Conservation (phyloP, 2,797 vertebrate species). For the Acomys russatus region DNA sequence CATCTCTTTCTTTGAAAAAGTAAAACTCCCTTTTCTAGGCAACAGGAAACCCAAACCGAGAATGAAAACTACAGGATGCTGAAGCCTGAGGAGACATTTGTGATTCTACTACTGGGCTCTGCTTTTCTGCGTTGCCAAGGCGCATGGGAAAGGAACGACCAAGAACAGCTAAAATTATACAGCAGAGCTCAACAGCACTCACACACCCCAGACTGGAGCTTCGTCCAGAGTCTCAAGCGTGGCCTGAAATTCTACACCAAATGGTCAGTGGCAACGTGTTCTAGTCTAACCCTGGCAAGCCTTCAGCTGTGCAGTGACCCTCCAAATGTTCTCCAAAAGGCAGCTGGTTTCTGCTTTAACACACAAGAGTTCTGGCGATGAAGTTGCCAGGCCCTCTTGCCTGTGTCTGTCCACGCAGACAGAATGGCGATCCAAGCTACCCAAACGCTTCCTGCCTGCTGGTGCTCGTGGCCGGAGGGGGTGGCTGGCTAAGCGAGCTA, state of each 20-base stretch:
- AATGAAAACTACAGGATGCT: constrained; percentile 5
- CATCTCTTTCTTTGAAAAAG: constrained; percentile 40
- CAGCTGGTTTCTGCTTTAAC: not conserved
- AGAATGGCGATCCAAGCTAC: not conserved
- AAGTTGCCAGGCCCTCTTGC: not conserved
- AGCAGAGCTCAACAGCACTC: not conserved
- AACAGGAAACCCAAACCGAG: constrained; percentile 17
- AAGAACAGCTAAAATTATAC: not conserved
- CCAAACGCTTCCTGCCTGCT: not conserved
- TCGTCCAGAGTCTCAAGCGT: not conserved
- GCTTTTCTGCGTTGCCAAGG: constrained; percentile 32
- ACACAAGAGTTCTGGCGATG: not conserved
- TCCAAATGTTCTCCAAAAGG: not conserved
- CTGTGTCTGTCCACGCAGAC: not conserved
- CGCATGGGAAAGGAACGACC: constrained; percentile 3
- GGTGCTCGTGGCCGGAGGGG: not conserved
- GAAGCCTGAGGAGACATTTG: constrained; percentile 13
- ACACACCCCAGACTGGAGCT: not conserved
- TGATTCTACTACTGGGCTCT: constrained; percentile 28
- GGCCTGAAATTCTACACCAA: not conserved
- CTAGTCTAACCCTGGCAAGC: not conserved
- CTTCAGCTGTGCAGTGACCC: not conserved
- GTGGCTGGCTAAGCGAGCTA: not conserved
- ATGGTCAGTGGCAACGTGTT: not conserved
- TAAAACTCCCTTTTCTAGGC: constrained; percentile 1